These are phyloP conservation scores for Mus pahari DNA, from an alignment of 2,113 vertebrate genomes.

Conservation along the genomic window DNA sequence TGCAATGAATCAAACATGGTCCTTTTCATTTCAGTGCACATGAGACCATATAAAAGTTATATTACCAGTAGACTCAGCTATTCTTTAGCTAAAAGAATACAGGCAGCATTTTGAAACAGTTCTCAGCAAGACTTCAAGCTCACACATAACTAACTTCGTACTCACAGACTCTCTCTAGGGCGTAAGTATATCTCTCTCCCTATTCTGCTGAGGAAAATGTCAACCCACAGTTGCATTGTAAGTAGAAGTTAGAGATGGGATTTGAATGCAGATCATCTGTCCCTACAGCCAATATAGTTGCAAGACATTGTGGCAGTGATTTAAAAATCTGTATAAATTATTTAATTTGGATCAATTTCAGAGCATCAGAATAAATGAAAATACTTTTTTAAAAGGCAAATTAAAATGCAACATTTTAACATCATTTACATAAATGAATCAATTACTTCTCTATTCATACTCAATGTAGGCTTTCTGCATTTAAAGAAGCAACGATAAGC, in stretches of 20 bases:
- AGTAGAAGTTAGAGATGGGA: background rate
- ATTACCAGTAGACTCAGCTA: background rate
- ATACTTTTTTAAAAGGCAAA: background rate
- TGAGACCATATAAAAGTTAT: background rate
- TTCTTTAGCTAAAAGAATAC: background rate
- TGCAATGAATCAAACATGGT: background rate
- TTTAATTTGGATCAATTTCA: conserved; percentile 27
- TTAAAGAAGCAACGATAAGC: background rate
- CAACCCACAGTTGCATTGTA: background rate
- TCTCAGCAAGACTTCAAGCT: background rate
- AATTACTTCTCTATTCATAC: background rate
- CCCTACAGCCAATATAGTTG: background rate
- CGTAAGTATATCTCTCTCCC: background rate
- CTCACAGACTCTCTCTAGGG: background rate
- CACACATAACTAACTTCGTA: background rate
- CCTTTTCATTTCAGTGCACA: background rate
- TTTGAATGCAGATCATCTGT: background rate
- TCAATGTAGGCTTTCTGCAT: background rate
- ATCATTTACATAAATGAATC: conserved; percentile 29
- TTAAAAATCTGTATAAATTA: conserved; percentile 36
- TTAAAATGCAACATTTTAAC: conserved; percentile 16
- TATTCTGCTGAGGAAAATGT: conserved; percentile 5
- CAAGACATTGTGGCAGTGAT: background rate
- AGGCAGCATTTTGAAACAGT: background rate
- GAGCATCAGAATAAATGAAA: conserved; percentile 40